These are phyloP conservation scores for Aporophyla lueneburgensis DNA, from an alignment of 2,888 invertebrate species.

Conservation along the genomic window DNA sequence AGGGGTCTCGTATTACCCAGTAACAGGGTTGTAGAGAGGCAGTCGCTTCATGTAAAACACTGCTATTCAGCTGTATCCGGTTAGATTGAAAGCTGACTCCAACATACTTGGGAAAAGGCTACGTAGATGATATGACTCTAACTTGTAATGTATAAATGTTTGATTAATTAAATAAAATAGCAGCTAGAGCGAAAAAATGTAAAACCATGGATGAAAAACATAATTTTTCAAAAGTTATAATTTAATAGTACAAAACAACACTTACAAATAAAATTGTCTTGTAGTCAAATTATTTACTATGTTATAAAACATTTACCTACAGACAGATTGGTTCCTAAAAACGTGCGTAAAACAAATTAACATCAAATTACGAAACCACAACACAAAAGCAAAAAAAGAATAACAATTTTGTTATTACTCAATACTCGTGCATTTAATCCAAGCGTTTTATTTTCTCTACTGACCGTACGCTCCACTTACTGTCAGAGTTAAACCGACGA, in stretches of 20 bases:
- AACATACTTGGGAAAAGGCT: no score
- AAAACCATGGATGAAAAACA: neutral
- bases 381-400: constrained; percentile 9
- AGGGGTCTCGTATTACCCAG: no score
- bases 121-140: no score
- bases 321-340: neutral
- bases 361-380: constrained; percentile 27
- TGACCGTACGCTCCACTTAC: constrained; percentile 70
- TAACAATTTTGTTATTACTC: constrained; percentile 21
- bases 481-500: constrained; percentile 52
- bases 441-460: constrained; percentile 64
- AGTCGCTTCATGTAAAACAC: no score
- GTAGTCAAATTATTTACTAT: neutral
- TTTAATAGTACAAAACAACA: neutral
- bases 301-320: neutral
- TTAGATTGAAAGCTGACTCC: no score
- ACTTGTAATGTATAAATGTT: no score
- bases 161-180: no score
- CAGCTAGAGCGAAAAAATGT: no score
- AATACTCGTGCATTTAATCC: constrained; percentile 9
- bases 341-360: constrained; percentile 1
- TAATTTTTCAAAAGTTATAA: neutral
- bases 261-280: neutral
- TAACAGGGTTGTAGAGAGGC: no score
- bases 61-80: no score